phyloP scores from a whole-genome alignment of 2,797 vertebrate genomes.

The Betta splendens region DNA sequence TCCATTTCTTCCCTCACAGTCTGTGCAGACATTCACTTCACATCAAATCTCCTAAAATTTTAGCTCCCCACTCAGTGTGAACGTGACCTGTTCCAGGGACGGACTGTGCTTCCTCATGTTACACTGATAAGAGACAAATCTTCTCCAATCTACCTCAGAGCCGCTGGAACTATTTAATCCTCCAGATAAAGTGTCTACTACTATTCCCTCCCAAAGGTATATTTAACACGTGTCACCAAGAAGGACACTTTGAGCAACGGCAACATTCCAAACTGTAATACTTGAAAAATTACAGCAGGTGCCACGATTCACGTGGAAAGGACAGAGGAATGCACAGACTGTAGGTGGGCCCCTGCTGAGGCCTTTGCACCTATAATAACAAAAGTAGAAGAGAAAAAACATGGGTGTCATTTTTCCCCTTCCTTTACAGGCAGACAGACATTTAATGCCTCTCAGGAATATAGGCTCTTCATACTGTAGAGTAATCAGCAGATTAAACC shows the following conservation, averaged over 20 bases:
- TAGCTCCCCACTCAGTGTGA: neutral
- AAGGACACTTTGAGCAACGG: neutral
- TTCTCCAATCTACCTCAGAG: neutral
- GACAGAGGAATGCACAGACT: conserved; percentile 5
- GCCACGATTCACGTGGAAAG: conserved; percentile 7
- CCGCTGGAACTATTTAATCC: neutral
- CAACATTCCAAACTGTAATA: conserved; percentile 14
- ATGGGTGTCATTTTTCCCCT: conserved; percentile 1
- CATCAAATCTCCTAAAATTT: conserved; percentile 12
- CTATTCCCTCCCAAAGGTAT: neutral
- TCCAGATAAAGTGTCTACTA: neutral
- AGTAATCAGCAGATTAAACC: conserved; percentile 32
- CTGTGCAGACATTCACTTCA: conserved; percentile 1
- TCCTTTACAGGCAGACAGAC: conserved; percentile 9
- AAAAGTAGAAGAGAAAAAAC: conserved; percentile 7
- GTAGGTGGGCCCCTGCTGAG: conserved; percentile 19
- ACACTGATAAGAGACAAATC: neutral
- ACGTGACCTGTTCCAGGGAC: conserved; percentile 19
- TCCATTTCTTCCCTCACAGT: conserved; percentile 5
- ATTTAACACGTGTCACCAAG: neutral
- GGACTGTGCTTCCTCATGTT: neutral
- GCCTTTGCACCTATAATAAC: conserved; percentile 36
- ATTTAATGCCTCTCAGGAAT: conserved; percentile 5
- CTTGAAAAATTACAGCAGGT: conserved; percentile 11
- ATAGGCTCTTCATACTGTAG: conserved; percentile 11